A percentile compares a stretch with the other conserved stretches of the same genome.
Evolutionary conservation across 2,888 invertebrate genomes (phyloP).

Genomic region (Labia minor): DNA sequence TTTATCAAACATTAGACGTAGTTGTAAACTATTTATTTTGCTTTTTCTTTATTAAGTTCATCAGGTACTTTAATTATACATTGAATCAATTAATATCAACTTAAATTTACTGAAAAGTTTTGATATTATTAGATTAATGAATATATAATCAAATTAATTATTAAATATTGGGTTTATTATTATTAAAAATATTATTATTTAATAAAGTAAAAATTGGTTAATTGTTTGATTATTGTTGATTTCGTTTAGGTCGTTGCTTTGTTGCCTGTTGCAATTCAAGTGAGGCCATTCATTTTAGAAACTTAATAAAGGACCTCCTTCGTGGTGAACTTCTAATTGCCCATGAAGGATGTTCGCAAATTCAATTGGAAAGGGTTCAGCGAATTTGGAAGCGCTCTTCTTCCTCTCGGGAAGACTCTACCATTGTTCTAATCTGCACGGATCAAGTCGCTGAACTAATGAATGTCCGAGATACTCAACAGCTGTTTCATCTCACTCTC

Average conservation of each 20-base stretch:
- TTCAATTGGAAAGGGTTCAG: background rate
- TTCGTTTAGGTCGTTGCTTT: background rate
- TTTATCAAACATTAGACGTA: too few species aligned
- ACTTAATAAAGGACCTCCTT: background rate
- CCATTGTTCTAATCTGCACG: background rate
- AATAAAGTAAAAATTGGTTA: too few species aligned
- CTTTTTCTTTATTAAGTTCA: too few species aligned
- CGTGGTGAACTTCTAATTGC: background rate
- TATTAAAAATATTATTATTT: too few species aligned
- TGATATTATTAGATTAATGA: too few species aligned
- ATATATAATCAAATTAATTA: too few species aligned
- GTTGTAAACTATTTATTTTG: too few species aligned
- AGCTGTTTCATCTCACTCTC: background rate
- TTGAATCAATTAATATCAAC: too few species aligned
- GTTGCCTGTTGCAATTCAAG: background rate
- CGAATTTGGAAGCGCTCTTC: background rate
- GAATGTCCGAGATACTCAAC: background rate
- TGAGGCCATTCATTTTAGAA: background rate
- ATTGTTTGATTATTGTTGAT: background rate
- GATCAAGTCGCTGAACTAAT: conserved; percentile 1
- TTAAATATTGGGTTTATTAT: too few species aligned
- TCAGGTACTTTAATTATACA: too few species aligned
- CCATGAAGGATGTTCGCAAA: background rate
- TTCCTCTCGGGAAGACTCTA: background rate
- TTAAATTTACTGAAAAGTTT: too few species aligned